Conservation (phyloP, 2,113 vertebrate species). For the Oreamnos americanus region DNA sequence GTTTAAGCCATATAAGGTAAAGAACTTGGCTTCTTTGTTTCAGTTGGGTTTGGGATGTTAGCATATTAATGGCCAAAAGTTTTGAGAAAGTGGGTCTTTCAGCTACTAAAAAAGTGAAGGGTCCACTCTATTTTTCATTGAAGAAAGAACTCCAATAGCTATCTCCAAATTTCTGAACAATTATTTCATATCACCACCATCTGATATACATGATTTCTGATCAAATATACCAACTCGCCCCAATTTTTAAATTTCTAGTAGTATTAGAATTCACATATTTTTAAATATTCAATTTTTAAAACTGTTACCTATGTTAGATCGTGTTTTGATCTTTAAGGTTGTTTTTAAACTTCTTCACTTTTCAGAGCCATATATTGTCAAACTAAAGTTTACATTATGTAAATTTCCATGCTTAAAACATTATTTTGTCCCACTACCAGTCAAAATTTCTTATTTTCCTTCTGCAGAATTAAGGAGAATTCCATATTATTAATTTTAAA, state of each 20-base stretch:
- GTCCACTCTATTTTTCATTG: not conserved
- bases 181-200: not conserved
- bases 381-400: not conserved
- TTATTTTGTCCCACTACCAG: not conserved
- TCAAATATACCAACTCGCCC: not conserved
- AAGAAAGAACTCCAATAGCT: not conserved
- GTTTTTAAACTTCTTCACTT: not conserved
- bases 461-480: not conserved
- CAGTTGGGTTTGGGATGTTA: not conserved
- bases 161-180: not conserved
- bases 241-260: constrained; percentile 1
- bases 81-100: not conserved
- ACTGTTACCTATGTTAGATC: not conserved
- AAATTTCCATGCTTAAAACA: not conserved
- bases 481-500: not conserved
- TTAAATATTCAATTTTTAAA: not conserved
- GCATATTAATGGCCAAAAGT: not conserved
- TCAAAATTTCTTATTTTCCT: not conserved
- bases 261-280: not conserved
- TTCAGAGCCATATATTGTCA: not conserved
- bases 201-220: not conserved
- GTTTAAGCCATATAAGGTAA: not conserved
- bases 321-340: not conserved
- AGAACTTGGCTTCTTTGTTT: not conserved
- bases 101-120: not conserved